Conservation (phyloP, 2,888 invertebrate species). For the Junonia oenone region DNA sequence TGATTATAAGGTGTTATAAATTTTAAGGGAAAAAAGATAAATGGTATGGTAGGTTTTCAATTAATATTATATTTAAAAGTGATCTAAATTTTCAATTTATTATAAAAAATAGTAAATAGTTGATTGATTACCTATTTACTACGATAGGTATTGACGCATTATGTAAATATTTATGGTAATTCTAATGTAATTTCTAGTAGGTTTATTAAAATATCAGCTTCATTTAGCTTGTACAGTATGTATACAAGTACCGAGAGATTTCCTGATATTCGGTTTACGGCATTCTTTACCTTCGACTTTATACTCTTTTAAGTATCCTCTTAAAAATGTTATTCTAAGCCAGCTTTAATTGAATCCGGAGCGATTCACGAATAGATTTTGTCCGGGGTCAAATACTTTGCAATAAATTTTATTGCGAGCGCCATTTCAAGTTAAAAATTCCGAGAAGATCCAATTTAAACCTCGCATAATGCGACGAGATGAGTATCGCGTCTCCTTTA, state of each 20-base stretch:
- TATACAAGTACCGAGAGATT: constrained; percentile 29
- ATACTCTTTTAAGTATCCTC: constrained; percentile 27
- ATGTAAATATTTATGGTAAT: too few species aligned
- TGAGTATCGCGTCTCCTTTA: constrained; percentile 51
- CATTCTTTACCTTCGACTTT: constrained; percentile 16
- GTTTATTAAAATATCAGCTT: too few species aligned
- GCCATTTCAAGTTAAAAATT: constrained; percentile 66
- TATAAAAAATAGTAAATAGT: too few species aligned
- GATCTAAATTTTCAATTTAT: not conserved
- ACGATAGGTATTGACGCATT: too few species aligned
- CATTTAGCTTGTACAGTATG: too few species aligned
- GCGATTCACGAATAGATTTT: constrained; percentile 47
- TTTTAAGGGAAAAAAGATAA: too few species aligned
- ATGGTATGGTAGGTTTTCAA: too few species aligned
- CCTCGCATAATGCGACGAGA: constrained; percentile 63
- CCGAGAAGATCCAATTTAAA: constrained; percentile 69
- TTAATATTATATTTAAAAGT: too few species aligned
- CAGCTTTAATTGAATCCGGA: constrained; percentile 60
- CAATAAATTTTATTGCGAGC: constrained; percentile 68
- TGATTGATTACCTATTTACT: too few species aligned
- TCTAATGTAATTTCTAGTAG: too few species aligned
- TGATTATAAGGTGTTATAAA: too few species aligned
- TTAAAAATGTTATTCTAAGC: constrained; percentile 49
- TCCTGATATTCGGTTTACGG: constrained; percentile 15
- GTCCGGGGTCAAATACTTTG: constrained; percentile 51